phyloP scores from a whole-genome alignment of 2,113 vertebrate species.

The Sciurus niger region DNA sequence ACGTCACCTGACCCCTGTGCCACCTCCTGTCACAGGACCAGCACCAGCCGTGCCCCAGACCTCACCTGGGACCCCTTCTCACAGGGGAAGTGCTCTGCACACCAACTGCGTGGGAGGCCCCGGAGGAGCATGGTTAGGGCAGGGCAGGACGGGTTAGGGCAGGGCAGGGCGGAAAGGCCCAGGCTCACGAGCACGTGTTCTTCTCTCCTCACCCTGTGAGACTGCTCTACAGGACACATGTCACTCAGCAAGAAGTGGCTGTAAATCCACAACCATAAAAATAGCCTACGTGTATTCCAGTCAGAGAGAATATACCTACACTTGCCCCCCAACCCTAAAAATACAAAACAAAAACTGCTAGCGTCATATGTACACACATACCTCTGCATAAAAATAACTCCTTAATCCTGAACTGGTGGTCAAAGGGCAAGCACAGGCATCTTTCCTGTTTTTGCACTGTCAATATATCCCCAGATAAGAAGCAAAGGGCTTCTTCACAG shows the following conservation, averaged over 20 bases:
- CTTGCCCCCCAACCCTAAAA: neutral
- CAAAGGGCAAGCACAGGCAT: too few relatives aligned
- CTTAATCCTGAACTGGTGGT: too few relatives aligned
- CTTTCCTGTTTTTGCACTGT: too few relatives aligned
- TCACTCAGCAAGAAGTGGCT: neutral
- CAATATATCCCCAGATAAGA: too few relatives aligned
- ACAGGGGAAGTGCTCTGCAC: neutral
- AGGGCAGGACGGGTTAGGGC: neutral
- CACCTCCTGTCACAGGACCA: neutral
- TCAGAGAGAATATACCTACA: too few relatives aligned
- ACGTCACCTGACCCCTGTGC: neutral
- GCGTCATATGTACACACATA: too few relatives aligned
- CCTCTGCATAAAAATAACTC: too few relatives aligned
- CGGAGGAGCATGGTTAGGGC: neutral
- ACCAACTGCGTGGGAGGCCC: too few relatives aligned
- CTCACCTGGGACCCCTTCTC: too few relatives aligned
- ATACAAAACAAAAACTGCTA: neutral
- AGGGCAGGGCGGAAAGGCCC: neutral
- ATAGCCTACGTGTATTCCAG: accelerated
- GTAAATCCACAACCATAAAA: neutral
- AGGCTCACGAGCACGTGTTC: neutral
- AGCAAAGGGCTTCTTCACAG: too few relatives aligned
- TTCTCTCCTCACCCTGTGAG: neutral
- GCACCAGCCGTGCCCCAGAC: neutral
- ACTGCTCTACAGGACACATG: neutral